Conservation (phyloP, 35 echinoderm and acorn worm species). For the Ptychodera flava region DNA sequence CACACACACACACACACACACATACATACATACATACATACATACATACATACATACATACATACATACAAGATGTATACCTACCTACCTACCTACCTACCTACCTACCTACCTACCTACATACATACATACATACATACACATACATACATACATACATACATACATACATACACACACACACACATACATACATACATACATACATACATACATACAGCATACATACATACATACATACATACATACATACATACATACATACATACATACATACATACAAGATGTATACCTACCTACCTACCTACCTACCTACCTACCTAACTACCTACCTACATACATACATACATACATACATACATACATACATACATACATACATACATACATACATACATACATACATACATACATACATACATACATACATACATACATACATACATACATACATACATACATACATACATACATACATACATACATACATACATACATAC, state of each 20-base stretch:
- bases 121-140: conserved; percentile 1
- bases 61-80: background rate
- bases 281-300: background rate
- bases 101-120: background rate
- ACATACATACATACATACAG: background rate
- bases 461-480: background rate
- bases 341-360: conserved; percentile 2
- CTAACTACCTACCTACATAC: background rate
- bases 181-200: background rate
- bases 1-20: background rate
- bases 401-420: background rate
- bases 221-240: background rate
- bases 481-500: conserved; percentile 2
- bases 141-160: conserved; percentile 2
- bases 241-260: background rate
- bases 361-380: background rate
- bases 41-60: conserved; percentile 2
- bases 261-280: background rate
- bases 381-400: background rate
- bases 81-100: background rate
- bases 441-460: background rate
- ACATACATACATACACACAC: background rate
- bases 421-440: background rate
- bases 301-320: background rate
- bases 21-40: conserved; percentile 2